A percentile compares a stretch with the other conserved stretches of the same genome.
phyloP scores from a whole-genome alignment of 2,113 vertebrate genomes.

The Varanus komodoensis region DNA sequence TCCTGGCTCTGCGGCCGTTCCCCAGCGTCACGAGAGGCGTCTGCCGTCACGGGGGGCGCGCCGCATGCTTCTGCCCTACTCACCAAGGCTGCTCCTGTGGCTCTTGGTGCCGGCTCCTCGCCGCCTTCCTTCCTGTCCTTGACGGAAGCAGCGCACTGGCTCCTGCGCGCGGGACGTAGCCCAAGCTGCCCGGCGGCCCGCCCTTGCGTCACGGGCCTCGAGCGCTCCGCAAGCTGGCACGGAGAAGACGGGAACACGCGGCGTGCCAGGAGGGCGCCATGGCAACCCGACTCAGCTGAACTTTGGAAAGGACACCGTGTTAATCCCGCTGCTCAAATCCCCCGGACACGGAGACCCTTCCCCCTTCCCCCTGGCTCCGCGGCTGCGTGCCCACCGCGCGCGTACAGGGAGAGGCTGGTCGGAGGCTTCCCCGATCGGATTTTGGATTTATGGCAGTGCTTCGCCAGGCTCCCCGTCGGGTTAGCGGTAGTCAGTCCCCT shows the following conservation, averaged over 20 bases:
- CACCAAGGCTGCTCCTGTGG: not conserved
- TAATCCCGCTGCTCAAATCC: accelerated
- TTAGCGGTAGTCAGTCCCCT: not conserved
- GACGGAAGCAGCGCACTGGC: accelerated
- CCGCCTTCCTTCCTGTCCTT: not conserved
- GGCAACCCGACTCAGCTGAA: not conserved
- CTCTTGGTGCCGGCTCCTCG: not conserved
- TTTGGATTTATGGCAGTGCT: not conserved
- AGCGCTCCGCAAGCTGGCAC: not conserved
- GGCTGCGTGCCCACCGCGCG: not conserved
- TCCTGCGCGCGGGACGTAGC: not conserved
- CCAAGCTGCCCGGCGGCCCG: accelerated
- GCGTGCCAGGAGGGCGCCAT: not conserved
- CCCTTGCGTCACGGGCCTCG: not conserved
- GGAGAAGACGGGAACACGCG: not conserved
- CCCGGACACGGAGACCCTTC: not conserved
- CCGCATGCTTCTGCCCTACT: not conserved
- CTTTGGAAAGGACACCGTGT: not conserved
- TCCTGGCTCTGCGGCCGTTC: not conserved
- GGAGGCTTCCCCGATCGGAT: accelerated
- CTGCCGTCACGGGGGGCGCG: not conserved
- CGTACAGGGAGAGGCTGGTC: too few species aligned
- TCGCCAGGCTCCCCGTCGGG: not conserved
- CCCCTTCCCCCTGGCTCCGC: not conserved
- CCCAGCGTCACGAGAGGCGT: not conserved